Conservation (phyloP, 2,888 invertebrate species). For the Tortricodes alternella region DNA sequence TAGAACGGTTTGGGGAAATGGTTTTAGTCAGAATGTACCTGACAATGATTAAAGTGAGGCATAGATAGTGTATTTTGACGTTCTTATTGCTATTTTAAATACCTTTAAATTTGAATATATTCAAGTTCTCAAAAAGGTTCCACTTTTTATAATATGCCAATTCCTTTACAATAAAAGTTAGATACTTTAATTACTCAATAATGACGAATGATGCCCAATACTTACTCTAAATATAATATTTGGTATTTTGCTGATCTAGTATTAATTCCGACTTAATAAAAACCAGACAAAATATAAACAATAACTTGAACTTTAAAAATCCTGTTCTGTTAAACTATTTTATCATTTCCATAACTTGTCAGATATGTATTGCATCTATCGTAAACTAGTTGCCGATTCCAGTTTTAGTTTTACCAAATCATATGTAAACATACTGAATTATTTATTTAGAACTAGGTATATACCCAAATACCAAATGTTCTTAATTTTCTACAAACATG, state of each 20-base stretch:
- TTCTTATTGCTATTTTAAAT: too few relatives aligned
- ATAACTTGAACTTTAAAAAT: slow-evolving; percentile 11
- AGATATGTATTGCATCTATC: slow-evolving; percentile 12
- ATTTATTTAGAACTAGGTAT: slow-evolving; percentile 29
- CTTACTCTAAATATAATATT: too few relatives aligned
- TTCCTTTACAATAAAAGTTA: too few relatives aligned
- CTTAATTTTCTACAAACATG: neutral
- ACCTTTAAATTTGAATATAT: too few relatives aligned
- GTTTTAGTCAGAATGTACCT: slow-evolving; percentile 7
- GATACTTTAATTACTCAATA: too few relatives aligned
- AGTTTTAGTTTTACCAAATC: slow-evolving; percentile 19
- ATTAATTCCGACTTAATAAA: too few relatives aligned
- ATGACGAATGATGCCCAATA: too few relatives aligned
- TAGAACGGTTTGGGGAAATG: slow-evolving; percentile 50
- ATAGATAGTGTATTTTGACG: too few relatives aligned
- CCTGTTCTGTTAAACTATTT: slow-evolving; percentile 1
- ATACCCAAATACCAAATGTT: neutral
- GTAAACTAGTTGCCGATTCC: slow-evolving; percentile 14
- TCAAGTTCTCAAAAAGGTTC: too few relatives aligned
- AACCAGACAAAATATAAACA: neutral
- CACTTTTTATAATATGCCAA: too few relatives aligned
- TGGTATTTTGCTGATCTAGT: too few relatives aligned
- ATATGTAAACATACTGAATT: slow-evolving; percentile 24
- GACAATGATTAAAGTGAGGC: neutral
- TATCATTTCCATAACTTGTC: slow-evolving; percentile 14